Percentiles rank a stretch among this genome's conserved stretches.
phyloP scores from a whole-genome alignment of 1,140 invertebrate genomes.

The Brachionus plicatilis region DNA sequence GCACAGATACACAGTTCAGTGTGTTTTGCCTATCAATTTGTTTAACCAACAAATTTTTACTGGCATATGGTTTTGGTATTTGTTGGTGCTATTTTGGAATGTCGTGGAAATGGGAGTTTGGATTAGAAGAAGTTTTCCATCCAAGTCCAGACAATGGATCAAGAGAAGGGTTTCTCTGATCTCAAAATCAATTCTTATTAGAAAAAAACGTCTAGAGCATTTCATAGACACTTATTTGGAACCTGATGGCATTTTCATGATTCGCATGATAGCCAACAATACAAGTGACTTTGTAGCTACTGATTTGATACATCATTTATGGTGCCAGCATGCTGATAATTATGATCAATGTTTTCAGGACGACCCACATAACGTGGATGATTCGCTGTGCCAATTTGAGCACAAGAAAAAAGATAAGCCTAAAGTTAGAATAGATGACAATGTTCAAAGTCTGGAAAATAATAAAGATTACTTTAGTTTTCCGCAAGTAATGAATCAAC shows the following conservation, averaged over 20 bases:
- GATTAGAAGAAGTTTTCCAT: conserved; percentile 2
- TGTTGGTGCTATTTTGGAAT: conserved; percentile 48
- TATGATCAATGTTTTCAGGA: conserved; percentile 23
- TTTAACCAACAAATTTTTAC: conserved; percentile 56
- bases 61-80: conserved; percentile 55
- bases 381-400: not conserved
- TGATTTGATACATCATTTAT: conserved; percentile 45
- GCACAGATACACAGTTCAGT: conserved; percentile 51
- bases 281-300: conserved; percentile 60
- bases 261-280: conserved; percentile 58
- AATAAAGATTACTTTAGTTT: conserved; percentile 16
- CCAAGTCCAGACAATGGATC: conserved; percentile 23
- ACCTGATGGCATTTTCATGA: conserved; percentile 58
- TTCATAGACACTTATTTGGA: conserved; percentile 59
- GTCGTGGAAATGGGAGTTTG: conserved; percentile 47
- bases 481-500: not conserved
- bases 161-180: conserved; percentile 31
- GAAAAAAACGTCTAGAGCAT: conserved; percentile 48
- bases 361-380: not conserved
- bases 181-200: conserved; percentile 42
- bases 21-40: conserved; percentile 53
- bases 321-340: conserved; percentile 38
- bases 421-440: not conserved
- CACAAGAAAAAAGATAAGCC: conserved; percentile 24
- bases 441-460: not conserved